Conservation (phyloP, 2,888 invertebrate genomes). For the Lagria hirta region DNA sequence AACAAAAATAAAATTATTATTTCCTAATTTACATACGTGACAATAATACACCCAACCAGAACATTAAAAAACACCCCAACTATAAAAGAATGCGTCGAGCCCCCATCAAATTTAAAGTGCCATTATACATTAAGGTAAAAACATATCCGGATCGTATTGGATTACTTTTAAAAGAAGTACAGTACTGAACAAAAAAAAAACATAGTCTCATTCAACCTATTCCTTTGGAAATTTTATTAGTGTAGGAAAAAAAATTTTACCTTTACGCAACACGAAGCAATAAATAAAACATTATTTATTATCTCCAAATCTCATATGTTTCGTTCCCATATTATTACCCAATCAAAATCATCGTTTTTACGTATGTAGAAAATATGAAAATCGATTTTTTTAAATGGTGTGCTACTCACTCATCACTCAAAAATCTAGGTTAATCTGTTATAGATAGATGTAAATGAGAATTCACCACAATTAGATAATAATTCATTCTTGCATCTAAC, state of each 20-base stretch:
- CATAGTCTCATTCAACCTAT: no score
- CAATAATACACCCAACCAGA: slow-evolving; percentile 7
- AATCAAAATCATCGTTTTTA: slow-evolving; percentile 19
- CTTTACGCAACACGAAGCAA: background rate
- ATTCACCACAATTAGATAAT: no score
- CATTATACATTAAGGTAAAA: slow-evolving; percentile 18
- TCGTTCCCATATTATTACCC: slow-evolving; percentile 37
- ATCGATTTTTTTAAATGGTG: slow-evolving; percentile 9
- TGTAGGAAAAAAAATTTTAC: background rate
- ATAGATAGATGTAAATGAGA: no score
- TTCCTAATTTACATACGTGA: slow-evolving; percentile 10
- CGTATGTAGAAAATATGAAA: slow-evolving; percentile 14
- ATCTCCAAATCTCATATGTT: slow-evolving; percentile 41
- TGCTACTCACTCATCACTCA: no score
- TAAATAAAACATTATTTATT: slow-evolving; percentile 14
- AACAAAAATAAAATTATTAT: slow-evolving; percentile 13
- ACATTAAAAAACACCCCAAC: slow-evolving; percentile 20
- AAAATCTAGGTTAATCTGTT: no score
- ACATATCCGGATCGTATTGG: slow-evolving; percentile 24
- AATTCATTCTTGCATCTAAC: no score
- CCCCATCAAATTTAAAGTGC: slow-evolving; percentile 20
- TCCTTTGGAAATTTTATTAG: no score
- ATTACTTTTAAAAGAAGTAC: no score
- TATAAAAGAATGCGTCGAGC: slow-evolving; percentile 14
- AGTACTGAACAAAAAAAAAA: no score